Percentiles rank a stretch among this genome's conserved stretches.
Conservation (phyloP, 2,797 vertebrate species). For the Enteromius thamalakanensis region DNA sequence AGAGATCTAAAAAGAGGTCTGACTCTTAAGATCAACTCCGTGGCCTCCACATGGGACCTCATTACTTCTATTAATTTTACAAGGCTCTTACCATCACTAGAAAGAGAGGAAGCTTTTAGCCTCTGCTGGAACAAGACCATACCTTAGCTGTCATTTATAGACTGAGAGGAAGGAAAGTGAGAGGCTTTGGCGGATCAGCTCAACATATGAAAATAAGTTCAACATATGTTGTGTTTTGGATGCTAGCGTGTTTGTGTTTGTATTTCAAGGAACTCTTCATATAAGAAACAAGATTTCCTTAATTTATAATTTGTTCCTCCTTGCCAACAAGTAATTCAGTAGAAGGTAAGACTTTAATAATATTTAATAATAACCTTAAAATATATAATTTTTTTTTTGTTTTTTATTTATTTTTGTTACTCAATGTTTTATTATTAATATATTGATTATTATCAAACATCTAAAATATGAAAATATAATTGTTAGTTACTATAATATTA, state of each 20-base stretch:
- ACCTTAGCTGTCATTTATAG: conserved; percentile 2
- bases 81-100: conserved; percentile 46
- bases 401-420: too few relatives aligned
- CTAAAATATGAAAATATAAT: too few relatives aligned
- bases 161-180: neutral
- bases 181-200: neutral
- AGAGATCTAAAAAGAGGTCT: conserved; percentile 43
- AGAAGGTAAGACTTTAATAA: neutral
- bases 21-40: conserved; percentile 53
- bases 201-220: neutral
- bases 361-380: neutral
- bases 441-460: too few relatives aligned
- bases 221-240: neutral
- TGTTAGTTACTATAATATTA: too few relatives aligned
- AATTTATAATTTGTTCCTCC: neutral
- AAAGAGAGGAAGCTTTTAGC: conserved; percentile 52
- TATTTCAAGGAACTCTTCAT: neutral
- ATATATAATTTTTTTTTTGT: too few relatives aligned
- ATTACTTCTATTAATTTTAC: conserved; percentile 63
- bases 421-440: too few relatives aligned
- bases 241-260: neutral
- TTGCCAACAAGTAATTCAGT: neutral
- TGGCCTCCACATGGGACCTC: conserved; percentile 54
- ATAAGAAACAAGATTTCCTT: neutral
- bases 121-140: neutral